These are phyloP conservation scores for Elephas maximus DNA, from an alignment of 2,113 vertebrate genomes.

Conservation along the genomic window DNA sequence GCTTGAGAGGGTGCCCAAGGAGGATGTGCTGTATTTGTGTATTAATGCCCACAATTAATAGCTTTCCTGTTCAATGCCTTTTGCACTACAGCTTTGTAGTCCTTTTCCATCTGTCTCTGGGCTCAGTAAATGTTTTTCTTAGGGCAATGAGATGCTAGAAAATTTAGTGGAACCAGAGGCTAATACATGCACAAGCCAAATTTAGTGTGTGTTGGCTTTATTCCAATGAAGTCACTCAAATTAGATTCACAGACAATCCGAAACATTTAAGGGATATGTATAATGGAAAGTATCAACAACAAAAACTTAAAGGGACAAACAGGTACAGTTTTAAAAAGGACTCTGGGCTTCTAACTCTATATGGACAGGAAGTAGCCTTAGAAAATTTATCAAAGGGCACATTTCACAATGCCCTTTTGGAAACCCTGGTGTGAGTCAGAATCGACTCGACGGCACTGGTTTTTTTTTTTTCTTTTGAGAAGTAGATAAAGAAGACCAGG, in stretches of 20 bases:
- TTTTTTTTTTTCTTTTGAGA: not conserved
- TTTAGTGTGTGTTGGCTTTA: not conserved
- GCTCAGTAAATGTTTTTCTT: not conserved
- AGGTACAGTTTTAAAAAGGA: not conserved
- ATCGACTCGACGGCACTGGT: too few species aligned
- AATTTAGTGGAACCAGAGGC: not conserved
- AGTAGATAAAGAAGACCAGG: not conserved
- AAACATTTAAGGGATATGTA: not conserved
- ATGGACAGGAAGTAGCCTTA: not conserved
- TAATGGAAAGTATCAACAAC: not conserved
- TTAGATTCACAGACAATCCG: not conserved
- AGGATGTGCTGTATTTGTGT: not conserved
- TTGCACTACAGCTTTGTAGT: not conserved
- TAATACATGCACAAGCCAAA: not conserved
- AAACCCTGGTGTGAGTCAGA: too few species aligned
- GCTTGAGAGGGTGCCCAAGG: not conserved
- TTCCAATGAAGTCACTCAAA: not conserved
- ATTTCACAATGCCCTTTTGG: not conserved
- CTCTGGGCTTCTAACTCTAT: not conserved
- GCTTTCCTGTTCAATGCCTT: not conserved
- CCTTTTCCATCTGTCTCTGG: not conserved
- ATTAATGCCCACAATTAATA: not conserved
- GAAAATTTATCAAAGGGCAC: not conserved
- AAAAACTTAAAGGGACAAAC: not conserved
- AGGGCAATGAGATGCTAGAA: not conserved